Percentiles rank a stretch among this genome's conserved stretches.
phyloP scores from a whole-genome alignment of 2,797 vertebrate genomes.

The Fistularia tabacaria region DNA sequence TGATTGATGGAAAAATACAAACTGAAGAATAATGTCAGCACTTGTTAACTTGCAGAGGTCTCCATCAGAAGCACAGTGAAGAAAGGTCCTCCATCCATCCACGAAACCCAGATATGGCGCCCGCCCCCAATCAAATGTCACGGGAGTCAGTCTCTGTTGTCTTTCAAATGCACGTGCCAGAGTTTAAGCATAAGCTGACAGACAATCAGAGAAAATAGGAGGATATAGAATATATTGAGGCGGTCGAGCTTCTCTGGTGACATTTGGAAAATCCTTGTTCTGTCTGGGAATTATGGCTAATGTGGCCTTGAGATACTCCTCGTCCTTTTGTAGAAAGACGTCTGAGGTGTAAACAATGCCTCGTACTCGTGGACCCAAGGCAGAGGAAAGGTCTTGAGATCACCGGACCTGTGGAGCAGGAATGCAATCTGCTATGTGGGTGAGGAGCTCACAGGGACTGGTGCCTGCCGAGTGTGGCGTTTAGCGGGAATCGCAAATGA shows the following conservation, averaged over 20 bases:
- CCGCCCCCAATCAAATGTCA: constrained; percentile 69
- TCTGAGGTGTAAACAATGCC: constrained; percentile 33
- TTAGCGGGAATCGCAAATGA: constrained; percentile 48
- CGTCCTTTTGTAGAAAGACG: constrained; percentile 21
- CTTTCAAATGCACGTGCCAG: constrained; percentile 28
- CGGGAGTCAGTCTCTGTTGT: constrained; percentile 43
- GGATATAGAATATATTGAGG: constrained; percentile 46
- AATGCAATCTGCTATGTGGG: constrained; percentile 32
- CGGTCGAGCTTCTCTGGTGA: constrained; percentile 49
- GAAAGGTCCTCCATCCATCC: constrained; percentile 45
- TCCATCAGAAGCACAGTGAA: constrained; percentile 51
- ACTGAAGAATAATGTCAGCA: constrained; percentile 56
- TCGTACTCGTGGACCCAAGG: constrained; percentile 13
- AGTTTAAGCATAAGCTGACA: constrained; percentile 47
- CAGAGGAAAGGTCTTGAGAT: constrained; percentile 38
- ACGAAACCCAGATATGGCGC: constrained; percentile 41
- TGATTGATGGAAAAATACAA: constrained; percentile 64
- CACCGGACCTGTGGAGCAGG: constrained; percentile 29
- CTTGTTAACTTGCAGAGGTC: constrained; percentile 58
- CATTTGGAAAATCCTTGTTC: constrained; percentile 59
- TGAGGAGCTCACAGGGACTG: constrained; percentile 25
- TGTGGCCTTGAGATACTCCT: constrained; percentile 1
- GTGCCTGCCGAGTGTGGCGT: constrained; percentile 22
- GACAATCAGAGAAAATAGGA: constrained; percentile 33
- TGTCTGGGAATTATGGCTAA: constrained; percentile 32